Percentiles rank a stretch among this genome's conserved stretches.
Evolutionary conservation across 1,140 invertebrate genomes (phyloP).

Genomic region (Calycopis cecrops): DNA sequence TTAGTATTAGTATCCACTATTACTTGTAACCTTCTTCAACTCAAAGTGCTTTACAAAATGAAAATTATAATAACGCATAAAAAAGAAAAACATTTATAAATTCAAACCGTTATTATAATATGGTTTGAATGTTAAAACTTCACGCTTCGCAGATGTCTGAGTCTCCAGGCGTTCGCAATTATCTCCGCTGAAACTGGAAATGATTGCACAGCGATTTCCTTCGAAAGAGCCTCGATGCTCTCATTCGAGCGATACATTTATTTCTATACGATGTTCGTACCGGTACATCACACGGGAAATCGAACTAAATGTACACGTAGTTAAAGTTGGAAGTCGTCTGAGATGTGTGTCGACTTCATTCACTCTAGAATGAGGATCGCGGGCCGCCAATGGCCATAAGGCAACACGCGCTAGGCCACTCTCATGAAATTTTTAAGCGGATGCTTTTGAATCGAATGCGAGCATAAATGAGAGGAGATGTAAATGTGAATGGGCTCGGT

Average conservation of each 20-base stretch:
- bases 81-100: background rate
- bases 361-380: background rate
- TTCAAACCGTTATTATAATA: background rate
- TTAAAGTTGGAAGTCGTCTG: background rate
- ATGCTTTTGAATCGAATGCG: background rate
- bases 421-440: constrained; percentile 7
- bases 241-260: constrained; percentile 4
- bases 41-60: background rate
- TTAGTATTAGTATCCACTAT: no score
- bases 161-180: constrained; percentile 3
- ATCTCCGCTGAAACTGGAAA: constrained; percentile 5
- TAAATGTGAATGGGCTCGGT: background rate
- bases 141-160: background rate
- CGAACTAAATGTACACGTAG: background rate
- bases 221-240: constrained; percentile 10
- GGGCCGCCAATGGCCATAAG: background rate
- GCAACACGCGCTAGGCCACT: background rate
- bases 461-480: background rate
- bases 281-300: background rate
- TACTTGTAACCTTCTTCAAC: no score
- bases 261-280: background rate
- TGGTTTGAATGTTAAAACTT: constrained; percentile 7
- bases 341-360: background rate
- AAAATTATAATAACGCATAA: background rate
- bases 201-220: constrained; percentile 11